These are phyloP conservation scores for Ceratina calcarata DNA, from an alignment of 1,140 invertebrate genomes.

Conservation along the genomic window DNA sequence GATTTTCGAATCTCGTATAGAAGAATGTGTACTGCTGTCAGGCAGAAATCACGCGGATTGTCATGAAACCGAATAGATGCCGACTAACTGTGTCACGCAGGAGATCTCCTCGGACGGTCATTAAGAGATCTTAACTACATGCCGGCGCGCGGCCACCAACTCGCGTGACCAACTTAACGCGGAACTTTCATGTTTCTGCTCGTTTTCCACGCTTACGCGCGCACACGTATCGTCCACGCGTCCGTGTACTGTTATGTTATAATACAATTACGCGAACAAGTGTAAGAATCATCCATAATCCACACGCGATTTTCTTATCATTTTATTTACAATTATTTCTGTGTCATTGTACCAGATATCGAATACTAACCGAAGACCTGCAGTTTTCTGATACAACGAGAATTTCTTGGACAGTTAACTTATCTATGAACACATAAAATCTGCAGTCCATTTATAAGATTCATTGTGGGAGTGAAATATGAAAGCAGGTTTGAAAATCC, in stretches of 20 bases:
- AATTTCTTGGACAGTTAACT: too few relatives aligned
- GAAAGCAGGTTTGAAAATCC: too few relatives aligned
- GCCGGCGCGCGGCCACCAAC: slow-evolving; percentile 11
- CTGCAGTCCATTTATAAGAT: too few relatives aligned
- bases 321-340: too few relatives aligned
- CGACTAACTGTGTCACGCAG: slow-evolving; percentile 54
- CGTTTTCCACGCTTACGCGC: slow-evolving; percentile 31
- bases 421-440: too few relatives aligned
- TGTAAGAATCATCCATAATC: slow-evolving; percentile 5
- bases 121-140: slow-evolving; percentile 52
- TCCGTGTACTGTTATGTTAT: slow-evolving; percentile 40
- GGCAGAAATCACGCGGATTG: slow-evolving; percentile 23
- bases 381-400: too few relatives aligned
- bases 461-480: too few relatives aligned
- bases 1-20: not conserved
- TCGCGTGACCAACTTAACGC: slow-evolving; percentile 63
- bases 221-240: too few relatives aligned
- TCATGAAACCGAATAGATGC: slow-evolving; percentile 10
- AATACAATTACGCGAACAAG: slow-evolving; percentile 32
- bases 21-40: slow-evolving; percentile 6
- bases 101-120: slow-evolving; percentile 53
- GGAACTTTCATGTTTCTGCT: slow-evolving; percentile 54
- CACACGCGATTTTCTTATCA: too few relatives aligned
- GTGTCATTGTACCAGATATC: not conserved
- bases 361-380: too few relatives aligned